A percentile compares a stretch with the other conserved stretches of the same genome.
Conservation (phyloP, 2,888 invertebrate species). For the Pinctada fucata region DNA sequence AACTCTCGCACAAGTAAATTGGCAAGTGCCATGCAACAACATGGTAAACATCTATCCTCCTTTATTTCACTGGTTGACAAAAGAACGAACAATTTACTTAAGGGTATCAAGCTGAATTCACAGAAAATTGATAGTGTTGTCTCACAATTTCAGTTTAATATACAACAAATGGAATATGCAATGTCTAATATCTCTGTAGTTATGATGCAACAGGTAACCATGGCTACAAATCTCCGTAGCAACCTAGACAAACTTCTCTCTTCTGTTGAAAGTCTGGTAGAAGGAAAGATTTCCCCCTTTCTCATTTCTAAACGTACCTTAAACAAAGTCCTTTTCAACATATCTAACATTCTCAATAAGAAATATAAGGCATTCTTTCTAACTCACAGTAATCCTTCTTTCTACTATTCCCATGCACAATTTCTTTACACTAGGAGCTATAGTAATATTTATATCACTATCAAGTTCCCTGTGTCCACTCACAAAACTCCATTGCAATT, state of each 20-base stretch:
- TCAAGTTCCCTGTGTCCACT: conserved; percentile 35
- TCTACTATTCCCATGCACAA: conserved; percentile 18
- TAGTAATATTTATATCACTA: conserved; percentile 21
- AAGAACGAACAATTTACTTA: conserved; percentile 22
- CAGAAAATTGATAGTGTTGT: no score
- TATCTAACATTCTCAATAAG: conserved; percentile 9
- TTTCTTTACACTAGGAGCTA: conserved; percentile 26
- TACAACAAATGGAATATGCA: conserved; percentile 19
- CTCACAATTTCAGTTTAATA: no score
- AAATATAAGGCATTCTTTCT: conserved; percentile 25
- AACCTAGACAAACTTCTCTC: conserved; percentile 11
- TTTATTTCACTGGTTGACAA: conserved; percentile 25
- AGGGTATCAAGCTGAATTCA: conserved; percentile 20
- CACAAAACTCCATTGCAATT: conserved; percentile 35
- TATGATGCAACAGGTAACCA: conserved; percentile 25
- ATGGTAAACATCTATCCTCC: conserved; percentile 32
- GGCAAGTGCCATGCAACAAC: no score
- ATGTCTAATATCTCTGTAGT: no score
- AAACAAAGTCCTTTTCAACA: conserved; percentile 9
- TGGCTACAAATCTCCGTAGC: conserved; percentile 14
- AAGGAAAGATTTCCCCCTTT: no score
- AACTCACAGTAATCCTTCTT: conserved; percentile 7
- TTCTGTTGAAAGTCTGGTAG: conserved; percentile 16
- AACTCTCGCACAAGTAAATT: no score
- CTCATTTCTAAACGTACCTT: conserved; percentile 13